Conservation (phyloP, 2,888 invertebrate genomes). For the Scaptomyza parva region DNA sequence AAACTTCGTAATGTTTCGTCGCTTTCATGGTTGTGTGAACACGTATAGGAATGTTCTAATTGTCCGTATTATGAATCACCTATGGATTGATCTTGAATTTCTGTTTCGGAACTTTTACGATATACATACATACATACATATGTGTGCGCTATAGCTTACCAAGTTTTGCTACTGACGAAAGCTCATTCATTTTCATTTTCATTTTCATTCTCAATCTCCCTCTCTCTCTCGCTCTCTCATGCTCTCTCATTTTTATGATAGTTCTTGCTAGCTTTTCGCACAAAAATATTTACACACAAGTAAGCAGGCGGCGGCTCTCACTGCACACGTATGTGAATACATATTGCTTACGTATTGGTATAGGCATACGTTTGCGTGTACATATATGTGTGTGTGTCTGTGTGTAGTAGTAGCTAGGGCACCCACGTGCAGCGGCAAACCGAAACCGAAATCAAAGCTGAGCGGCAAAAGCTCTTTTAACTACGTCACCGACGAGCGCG, state of each 20-base stretch:
- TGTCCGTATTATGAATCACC: slow-evolving; percentile 35
- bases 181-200: slow-evolving; percentile 34
- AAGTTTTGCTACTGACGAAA: slow-evolving; percentile 26
- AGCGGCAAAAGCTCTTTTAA: slow-evolving; percentile 42
- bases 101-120: slow-evolving; percentile 41
- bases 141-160: slow-evolving; percentile 21
- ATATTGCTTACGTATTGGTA: too few species aligned
- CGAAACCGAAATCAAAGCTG: slow-evolving; percentile 36
- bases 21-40: not conserved
- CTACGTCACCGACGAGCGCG: slow-evolving; percentile 51
- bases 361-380: not conserved
- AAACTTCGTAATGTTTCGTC: not conserved
- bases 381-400: not conserved
- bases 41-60: not conserved
- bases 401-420: slow-evolving; percentile 27
- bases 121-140: not conserved
- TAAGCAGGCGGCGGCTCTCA: slow-evolving; percentile 36
- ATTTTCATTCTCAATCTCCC: not conserved
- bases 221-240: not conserved
- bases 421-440: slow-evolving; percentile 46
- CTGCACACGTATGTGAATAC: too few species aligned
- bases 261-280: slow-evolving; percentile 4
- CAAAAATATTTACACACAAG: slow-evolving; percentile 65
- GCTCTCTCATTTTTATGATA: not conserved
- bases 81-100: slow-evolving; percentile 54